phyloP scores from a whole-genome alignment of 2,113 vertebrate species.

The Gallinago paraguaiae region DNA sequence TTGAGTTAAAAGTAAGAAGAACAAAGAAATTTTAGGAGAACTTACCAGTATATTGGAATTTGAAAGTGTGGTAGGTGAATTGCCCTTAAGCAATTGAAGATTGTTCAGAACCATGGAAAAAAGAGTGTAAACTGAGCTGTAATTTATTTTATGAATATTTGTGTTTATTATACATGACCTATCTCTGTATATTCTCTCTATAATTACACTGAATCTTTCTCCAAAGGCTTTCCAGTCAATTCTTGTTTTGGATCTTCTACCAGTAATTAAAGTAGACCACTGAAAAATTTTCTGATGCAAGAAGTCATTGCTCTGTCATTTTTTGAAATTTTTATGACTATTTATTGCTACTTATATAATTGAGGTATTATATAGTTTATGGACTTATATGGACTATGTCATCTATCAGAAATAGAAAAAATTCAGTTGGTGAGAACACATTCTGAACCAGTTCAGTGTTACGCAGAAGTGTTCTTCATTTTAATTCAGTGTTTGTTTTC shows the following conservation, averaged over 20 bases:
- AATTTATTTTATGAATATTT: background rate
- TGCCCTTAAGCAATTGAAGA: background rate
- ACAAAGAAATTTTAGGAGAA: background rate
- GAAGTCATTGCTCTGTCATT: background rate
- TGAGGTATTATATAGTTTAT: background rate
- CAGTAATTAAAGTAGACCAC: background rate
- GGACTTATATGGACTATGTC: background rate
- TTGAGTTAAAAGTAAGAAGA: background rate
- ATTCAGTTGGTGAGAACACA: background rate
- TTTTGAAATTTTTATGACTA: background rate
- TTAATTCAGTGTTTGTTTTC: slow-evolving; percentile 23
- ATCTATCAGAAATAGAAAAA: background rate
- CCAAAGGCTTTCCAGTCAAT: background rate
- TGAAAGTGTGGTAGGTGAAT: background rate
- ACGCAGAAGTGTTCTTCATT: background rate
- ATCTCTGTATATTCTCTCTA: too few species aligned
- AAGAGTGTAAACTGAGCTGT: background rate
- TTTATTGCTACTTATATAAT: background rate
- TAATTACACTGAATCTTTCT: background rate
- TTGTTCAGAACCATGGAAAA: background rate
- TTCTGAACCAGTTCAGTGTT: background rate
- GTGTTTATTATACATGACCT: background rate
- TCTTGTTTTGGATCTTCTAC: background rate
- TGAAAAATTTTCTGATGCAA: background rate
- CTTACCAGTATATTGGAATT: background rate